Evolutionary conservation across 2,797 vertebrate species (phyloP).

Genomic region (Betta splendens): DNA sequence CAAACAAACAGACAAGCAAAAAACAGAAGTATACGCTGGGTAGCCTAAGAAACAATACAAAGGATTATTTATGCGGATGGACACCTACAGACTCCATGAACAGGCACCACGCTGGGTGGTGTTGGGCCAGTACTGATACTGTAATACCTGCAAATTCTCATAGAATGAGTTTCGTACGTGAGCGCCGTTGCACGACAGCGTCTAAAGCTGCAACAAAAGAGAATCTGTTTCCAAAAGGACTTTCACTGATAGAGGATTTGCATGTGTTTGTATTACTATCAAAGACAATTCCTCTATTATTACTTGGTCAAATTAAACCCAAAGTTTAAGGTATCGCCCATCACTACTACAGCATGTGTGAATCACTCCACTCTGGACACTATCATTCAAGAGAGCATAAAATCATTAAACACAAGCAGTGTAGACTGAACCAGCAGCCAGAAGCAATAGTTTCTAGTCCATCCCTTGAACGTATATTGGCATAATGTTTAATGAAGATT

Average conservation of each 20-base stretch:
- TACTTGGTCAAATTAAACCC: not conserved
- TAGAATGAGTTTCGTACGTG: not conserved
- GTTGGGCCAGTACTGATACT: not conserved
- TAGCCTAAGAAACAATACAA: not conserved
- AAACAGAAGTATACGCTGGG: not conserved
- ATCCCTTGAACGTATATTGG: conserved; percentile 5
- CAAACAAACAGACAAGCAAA: not conserved
- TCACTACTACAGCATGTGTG: not conserved
- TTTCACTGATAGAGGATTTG: conserved; percentile 2
- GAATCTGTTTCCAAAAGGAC: not conserved
- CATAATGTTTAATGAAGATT: conserved; percentile 8
- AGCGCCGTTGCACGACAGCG: no score
- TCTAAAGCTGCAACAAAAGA: conserved; percentile 6
- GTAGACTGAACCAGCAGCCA: not conserved
- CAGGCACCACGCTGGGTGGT: no score
- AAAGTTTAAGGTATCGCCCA: not conserved
- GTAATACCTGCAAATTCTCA: not conserved
- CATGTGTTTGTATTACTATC: not conserved
- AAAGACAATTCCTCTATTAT: not conserved
- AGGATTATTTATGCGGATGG: not conserved
- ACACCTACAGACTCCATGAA: conserved; percentile 21
- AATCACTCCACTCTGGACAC: not conserved
- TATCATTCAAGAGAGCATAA: conserved; percentile 7
- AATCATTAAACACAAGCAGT: conserved; percentile 1
- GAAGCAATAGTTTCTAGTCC: not conserved